Evolutionary conservation across 2,113 vertebrate genomes (phyloP), one percentile per base, ranked within the genome.

Genomic region (Cyanoderma ruficeps): DNA sequence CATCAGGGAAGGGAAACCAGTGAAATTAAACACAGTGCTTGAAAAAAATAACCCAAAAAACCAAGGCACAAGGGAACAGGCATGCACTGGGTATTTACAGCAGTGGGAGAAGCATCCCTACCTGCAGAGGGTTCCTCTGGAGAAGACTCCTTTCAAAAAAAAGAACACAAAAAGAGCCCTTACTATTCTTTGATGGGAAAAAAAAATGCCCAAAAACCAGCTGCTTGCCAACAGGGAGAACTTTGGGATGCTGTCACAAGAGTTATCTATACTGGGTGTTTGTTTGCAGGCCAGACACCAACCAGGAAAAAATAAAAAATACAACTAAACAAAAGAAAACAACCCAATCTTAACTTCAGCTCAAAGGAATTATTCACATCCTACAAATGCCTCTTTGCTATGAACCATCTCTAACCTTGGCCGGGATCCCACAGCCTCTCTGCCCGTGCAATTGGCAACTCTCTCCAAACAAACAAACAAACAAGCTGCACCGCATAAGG

Each of bases 381-480:
- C 14, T 70, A 69, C 31, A 61, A 76, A 61, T 2, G 39, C 18
- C 56, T 72, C 77, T 75, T 72, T 67, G 46, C 60, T 61, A 15
- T 22, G 50, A 93, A 55, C 53, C 71, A 11, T 55, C 76, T 19
- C 88, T 74, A 88, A 74, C 75, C 71, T 69, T 80, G 80, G 94
- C 92, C 33, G 0, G 0, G 4, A 33, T 88, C 83, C 92, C 52
- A 18, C 72, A 25, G 59, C 8, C 61, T 64, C 82, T 49, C 4
- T 30, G 41, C 33, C 0, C 30, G 57, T 61, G 78, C 27, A 72
- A 65, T 16, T 80, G 27, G 8, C 67, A 87, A 37, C 31, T 79
- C 90, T 35, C 15, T 16, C 79, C 87, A 83, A 92, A 93, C 87
- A 89, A 94, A 94, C 90, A 91, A 49, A 49, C 13, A 49, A 94